Conservation (phyloP, 1,140 invertebrate genomes). For the Calycopis cecrops region DNA sequence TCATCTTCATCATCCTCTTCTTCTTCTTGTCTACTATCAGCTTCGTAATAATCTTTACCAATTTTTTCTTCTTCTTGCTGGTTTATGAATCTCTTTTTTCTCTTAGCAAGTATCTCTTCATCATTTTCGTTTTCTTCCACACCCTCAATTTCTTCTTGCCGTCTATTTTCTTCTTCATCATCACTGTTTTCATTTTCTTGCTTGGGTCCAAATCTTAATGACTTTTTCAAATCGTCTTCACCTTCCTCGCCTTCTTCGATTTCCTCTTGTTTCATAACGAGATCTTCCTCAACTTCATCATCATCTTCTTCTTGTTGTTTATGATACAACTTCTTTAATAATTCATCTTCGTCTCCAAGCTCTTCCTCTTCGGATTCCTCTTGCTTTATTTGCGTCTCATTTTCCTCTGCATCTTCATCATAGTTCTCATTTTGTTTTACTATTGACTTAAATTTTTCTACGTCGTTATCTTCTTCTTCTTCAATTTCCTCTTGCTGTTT, state of each 20-base stretch:
- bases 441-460: neutral
- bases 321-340: conserved; percentile 19
- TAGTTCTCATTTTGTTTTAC: conserved; percentile 22
- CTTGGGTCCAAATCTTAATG: conserved; percentile 18
- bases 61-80: conserved; percentile 18
- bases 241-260: conserved; percentile 23
- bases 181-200: conserved; percentile 27
- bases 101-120: neutral
- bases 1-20: conserved; percentile 17
- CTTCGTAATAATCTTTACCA: conserved; percentile 23
- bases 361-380: conserved; percentile 21
- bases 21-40: conserved; percentile 17
- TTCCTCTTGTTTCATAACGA: conserved; percentile 15
- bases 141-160: conserved; percentile 21
- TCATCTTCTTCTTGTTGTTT: conserved; percentile 24
- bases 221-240: conserved; percentile 24
- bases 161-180: conserved; percentile 25
- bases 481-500: conserved; percentile 15
- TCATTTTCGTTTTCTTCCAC: conserved; percentile 15
- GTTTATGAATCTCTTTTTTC: conserved; percentile 15
- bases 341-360: conserved; percentile 22
- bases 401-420: conserved; percentile 14
- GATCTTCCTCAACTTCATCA: conserved; percentile 15
- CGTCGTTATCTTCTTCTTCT: conserved; percentile 14
- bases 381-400: conserved; percentile 17